phyloP scores from a whole-genome alignment of 2,888 invertebrate genomes.

The Helleia helle region DNA sequence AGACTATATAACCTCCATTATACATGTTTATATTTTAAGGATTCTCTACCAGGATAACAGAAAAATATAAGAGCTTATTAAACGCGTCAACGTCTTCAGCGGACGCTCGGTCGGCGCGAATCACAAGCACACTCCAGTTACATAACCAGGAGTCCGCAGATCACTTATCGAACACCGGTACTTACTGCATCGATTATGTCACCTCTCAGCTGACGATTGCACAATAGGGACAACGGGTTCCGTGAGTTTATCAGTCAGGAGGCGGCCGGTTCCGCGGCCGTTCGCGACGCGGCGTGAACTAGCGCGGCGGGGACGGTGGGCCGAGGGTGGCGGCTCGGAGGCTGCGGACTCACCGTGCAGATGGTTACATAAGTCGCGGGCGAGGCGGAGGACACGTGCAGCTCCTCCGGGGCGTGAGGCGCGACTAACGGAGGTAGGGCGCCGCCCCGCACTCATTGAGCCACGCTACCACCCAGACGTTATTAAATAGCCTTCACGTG shows the following conservation, averaged over 20 bases:
- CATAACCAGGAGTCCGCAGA: slow-evolving; percentile 51
- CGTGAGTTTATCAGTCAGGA: too few relatives aligned
- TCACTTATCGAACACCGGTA: slow-evolving; percentile 54
- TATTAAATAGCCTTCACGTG: slow-evolving; percentile 60
- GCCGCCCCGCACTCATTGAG: slow-evolving; percentile 68
- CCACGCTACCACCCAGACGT: slow-evolving; percentile 52
- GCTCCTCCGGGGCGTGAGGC: slow-evolving; percentile 62
- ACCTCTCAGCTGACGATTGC: slow-evolving; percentile 61
- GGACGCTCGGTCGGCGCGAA: too few relatives aligned
- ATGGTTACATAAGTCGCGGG: slow-evolving; percentile 68
- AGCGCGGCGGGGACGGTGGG: slow-evolving; percentile 31
- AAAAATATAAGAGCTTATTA: not conserved
- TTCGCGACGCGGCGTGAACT: slow-evolving; percentile 26
- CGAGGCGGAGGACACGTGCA: slow-evolving; percentile 59
- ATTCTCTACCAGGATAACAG: not conserved
- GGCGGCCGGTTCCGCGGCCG: too few relatives aligned
- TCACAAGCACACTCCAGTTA: slow-evolving; percentile 40
- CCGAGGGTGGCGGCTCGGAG: slow-evolving; percentile 51
- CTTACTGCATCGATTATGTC: slow-evolving; percentile 70
- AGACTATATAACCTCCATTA: not conserved
- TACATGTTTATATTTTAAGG: not conserved
- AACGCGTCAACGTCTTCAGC: too few relatives aligned
- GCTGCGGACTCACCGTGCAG: slow-evolving; percentile 68
- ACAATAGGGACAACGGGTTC: slow-evolving; percentile 33
- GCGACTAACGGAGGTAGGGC: slow-evolving; percentile 65